phyloP scores from a whole-genome alignment of 2,888 invertebrate genomes.

The Amphipyra berbera region DNA sequence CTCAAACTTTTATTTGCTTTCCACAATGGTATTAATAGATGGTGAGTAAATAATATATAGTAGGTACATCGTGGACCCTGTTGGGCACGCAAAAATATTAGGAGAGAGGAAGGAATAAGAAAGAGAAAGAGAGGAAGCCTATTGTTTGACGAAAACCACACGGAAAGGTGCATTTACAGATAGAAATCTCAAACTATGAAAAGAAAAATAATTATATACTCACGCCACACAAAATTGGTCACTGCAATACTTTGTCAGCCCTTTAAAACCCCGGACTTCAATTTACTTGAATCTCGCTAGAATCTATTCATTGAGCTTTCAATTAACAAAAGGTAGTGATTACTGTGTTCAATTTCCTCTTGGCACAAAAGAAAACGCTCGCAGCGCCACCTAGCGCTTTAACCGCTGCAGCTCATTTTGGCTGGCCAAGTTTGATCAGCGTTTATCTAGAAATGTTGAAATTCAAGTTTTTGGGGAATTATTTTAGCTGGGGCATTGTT shows the following conservation, averaged over 20 bases:
- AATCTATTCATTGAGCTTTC: slow-evolving; percentile 54
- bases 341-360: slow-evolving; percentile 58
- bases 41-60: too few species aligned
- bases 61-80: too few species aligned
- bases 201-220: too few species aligned
- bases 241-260: slow-evolving; percentile 24
- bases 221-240: slow-evolving; percentile 1
- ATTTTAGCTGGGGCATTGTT: slow-evolving; percentile 2
- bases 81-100: too few species aligned
- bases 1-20: too few species aligned
- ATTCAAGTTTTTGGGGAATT: slow-evolving; percentile 25
- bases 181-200: too few species aligned
- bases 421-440: slow-evolving; percentile 42
- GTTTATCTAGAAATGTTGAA: slow-evolving; percentile 36
- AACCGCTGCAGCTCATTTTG: slow-evolving; percentile 40
- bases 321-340: slow-evolving; percentile 62
- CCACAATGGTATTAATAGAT: too few species aligned
- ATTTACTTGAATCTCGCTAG: slow-evolving; percentile 50
- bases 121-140: too few species aligned
- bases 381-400: slow-evolving; percentile 24
- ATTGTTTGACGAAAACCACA: too few species aligned
- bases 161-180: too few species aligned
- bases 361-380: slow-evolving; percentile 53
- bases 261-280: slow-evolving; percentile 32
- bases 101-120: too few species aligned